Evolutionary conservation across 1,140 invertebrate species (phyloP).

Genomic region (Drosophila athabasca): DNA sequence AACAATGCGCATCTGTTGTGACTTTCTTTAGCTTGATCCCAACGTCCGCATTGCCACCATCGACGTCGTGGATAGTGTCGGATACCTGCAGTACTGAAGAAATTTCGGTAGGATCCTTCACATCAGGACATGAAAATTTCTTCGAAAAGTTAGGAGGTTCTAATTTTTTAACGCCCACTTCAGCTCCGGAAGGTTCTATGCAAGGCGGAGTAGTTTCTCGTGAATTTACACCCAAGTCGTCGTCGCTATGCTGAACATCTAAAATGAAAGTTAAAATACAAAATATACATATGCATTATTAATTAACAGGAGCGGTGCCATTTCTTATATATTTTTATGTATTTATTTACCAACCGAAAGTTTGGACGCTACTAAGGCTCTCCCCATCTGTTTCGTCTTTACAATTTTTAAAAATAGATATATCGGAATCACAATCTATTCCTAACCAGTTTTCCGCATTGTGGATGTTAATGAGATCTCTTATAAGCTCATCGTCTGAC

Average conservation of each 20-base stretch:
- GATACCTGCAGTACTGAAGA: no score
- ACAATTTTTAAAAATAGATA: conserved; percentile 89
- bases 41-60: conserved; percentile 14
- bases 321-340: not conserved
- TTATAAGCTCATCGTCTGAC: conserved; percentile 93
- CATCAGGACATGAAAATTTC: no score
- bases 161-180: not conserved
- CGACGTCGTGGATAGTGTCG: not conserved
- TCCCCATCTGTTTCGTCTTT: conserved; percentile 86
- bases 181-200: conserved; percentile 84
- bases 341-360: conserved; percentile 62
- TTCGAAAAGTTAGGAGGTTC: no score
- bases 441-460: conserved; percentile 97
- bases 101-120: no score
- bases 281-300: not conserved
- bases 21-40: conserved; percentile 89
- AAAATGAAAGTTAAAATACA: conserved; percentile 1
- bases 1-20: conserved; percentile 93
- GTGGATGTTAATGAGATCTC: conserved; percentile 95
- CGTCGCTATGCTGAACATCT: conserved; percentile 78
- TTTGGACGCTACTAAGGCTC: conserved; percentile 50
- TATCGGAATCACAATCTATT: conserved; percentile 93
- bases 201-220: conserved; percentile 87
- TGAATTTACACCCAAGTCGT: conserved; percentile 86
- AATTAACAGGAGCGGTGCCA: no score